Conservation (phyloP, 1,140 invertebrate species). For the Euwallacea similis region DNA sequence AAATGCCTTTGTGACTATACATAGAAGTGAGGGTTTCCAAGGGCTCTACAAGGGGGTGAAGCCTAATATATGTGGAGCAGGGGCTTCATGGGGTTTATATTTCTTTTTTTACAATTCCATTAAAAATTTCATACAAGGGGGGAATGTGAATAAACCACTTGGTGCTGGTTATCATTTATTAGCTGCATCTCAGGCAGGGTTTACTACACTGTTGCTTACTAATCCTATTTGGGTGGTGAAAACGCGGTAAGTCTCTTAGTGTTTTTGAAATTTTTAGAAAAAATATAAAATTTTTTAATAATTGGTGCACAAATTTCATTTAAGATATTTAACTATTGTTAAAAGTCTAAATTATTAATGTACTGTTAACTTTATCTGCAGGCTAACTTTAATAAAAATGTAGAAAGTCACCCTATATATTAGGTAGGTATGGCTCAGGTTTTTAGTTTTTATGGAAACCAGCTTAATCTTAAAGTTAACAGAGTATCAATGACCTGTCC, state of each 20-base stretch:
- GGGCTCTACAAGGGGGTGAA: conserved; percentile 94
- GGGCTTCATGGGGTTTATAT: conserved; percentile 96
- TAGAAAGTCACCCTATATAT: no score
- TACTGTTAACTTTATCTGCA: no score
- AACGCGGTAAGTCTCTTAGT: conserved; percentile 72
- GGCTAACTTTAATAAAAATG: no score
- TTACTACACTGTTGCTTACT: conserved; percentile 87
- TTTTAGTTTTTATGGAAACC: no score
- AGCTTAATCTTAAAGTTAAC: no score
- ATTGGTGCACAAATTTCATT: not conserved
- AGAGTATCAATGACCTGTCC: no score
- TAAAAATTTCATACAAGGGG: conserved; percentile 84
- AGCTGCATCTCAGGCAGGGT: conserved; percentile 87
- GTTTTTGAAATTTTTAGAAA: no score
- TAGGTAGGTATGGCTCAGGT: no score
- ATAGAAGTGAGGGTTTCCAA: conserved; percentile 79
- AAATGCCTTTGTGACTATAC: conserved; percentile 84
- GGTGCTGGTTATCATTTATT: conserved; percentile 85
- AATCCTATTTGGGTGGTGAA: conserved; percentile 99
- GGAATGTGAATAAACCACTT: conserved; percentile 73
- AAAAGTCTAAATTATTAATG: conserved; percentile 29
- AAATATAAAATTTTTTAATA: not conserved
- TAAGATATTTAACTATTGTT: no score
- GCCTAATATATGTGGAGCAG: conserved; percentile 95
- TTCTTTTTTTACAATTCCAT: conserved; percentile 96